Evolutionary conservation across 2,113 vertebrate species (phyloP), one percentile per base, ranked within the genome.

Genomic region (Raja brachyura): DNA sequence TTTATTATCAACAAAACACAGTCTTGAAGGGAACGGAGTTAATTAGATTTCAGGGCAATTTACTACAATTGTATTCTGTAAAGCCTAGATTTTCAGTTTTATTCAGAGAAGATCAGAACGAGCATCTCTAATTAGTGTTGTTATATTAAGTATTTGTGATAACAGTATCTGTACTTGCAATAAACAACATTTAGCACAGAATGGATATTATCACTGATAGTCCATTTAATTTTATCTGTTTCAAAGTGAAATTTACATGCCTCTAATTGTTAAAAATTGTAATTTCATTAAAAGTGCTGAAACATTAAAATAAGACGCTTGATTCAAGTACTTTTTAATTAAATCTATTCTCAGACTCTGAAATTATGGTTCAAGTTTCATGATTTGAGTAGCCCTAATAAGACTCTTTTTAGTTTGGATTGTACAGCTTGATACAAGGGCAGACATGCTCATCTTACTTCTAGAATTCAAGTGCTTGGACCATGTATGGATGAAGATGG

Each of bases 161-260:
- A 86, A 86, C 83, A 86, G 13, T 7, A 63, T 86, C 83, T 31
- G 83, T 86, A 63, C 83, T 86, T 86, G 83, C 83, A 61, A 86
- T 86, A 63, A 63, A 86, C 25, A 85, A 85, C 83, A 63, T 86
- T 86, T 86, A 86, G 31, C 28, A 63, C 59, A 16, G 56, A 61
- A 31, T 63, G 14, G 59, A 63, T 63, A 86, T 86, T 63, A 63
- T 86, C 5, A 86, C 59, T 18, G 59, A 63, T 28, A 0, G 59
- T 61, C 56, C 83, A 85, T 85, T 85, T 86, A 11, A 31, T 86
- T 86, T 86, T 28, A 56, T 86, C 16, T n/a, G 22, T 22, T 85
- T n/a, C 0, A 86, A 86, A 63, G 25, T 63, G 83, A 86, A 83
- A 86, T 16, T 63, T n/a, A 63, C 59, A 63, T 59, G 54, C 28